Evolutionary conservation across 2,797 vertebrate species (phyloP).

Genomic region (Bryconaethiops microstoma): DNA sequence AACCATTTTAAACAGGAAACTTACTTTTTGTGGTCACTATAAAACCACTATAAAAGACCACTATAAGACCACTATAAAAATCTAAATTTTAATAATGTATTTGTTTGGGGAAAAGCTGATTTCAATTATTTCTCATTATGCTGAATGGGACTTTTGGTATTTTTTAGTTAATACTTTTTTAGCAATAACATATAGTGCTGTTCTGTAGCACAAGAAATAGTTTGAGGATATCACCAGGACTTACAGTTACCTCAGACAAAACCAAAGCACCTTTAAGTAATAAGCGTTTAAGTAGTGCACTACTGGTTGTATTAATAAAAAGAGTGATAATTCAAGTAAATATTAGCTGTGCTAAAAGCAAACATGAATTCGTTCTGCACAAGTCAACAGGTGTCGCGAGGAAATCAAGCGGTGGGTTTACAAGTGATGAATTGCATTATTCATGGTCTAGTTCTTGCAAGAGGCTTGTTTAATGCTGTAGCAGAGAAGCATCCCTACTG

Average conservation of each 20-base stretch:
- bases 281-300: not conserved
- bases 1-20: too few species aligned
- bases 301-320: slow-evolving; percentile 11
- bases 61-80: too few species aligned
- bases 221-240: not conserved
- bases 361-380: slow-evolving; percentile 15
- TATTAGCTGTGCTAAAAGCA: slow-evolving; percentile 17
- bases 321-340: not conserved
- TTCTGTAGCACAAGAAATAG: not conserved
- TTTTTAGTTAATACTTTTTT: not conserved
- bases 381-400: not conserved
- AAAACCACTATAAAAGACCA: too few species aligned
- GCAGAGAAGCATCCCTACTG: slow-evolving; percentile 51
- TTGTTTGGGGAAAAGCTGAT: not conserved
- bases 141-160: not conserved
- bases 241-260: not conserved
- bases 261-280: not conserved
- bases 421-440: slow-evolving; percentile 26
- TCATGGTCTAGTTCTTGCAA: slow-evolving; percentile 9
- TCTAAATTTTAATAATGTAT: not conserved
- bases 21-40: too few species aligned
- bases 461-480: slow-evolving; percentile 27
- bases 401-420: slow-evolving; percentile 5
- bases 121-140: not conserved
- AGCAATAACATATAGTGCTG: not conserved